Conservation (phyloP, 2,113 vertebrate species). For the Columba livia region DNA sequence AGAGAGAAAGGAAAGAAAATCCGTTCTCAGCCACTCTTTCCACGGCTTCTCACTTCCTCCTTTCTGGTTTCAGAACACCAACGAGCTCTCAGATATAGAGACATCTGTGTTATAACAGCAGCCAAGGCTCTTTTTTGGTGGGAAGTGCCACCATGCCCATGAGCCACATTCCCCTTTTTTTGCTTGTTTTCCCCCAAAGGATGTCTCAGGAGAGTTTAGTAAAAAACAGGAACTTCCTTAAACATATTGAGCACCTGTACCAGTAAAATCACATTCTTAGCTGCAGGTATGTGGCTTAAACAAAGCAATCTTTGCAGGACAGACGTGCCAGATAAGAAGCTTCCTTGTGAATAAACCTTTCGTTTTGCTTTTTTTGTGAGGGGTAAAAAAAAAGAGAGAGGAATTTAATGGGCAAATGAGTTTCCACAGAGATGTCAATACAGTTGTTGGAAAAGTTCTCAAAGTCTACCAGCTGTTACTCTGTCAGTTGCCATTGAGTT, state of each 20-base stretch:
- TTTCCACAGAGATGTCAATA: not conserved
- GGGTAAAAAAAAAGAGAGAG: not conserved
- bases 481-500: not conserved
- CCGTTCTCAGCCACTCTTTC: not conserved
- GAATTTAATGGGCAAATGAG: not conserved
- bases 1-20: not conserved
- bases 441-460: not conserved
- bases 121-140: not conserved
- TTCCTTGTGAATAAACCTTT: not conserved
- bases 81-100: not conserved
- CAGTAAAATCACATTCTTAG: not conserved
- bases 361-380: not conserved
- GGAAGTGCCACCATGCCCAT: not conserved
- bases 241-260: not conserved
- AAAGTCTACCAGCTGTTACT: not conserved
- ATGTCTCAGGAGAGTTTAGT: not conserved
- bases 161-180: not conserved
- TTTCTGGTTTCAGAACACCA: not conserved
- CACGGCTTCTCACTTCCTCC: not conserved
- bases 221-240: not conserved
- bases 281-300: not conserved
- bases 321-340: not conserved
- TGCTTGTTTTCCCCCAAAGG: not conserved
- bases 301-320: not conserved
- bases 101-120: not conserved